Conservation (phyloP, 2,888 invertebrate species). For the Oscheius sp. region DNA sequence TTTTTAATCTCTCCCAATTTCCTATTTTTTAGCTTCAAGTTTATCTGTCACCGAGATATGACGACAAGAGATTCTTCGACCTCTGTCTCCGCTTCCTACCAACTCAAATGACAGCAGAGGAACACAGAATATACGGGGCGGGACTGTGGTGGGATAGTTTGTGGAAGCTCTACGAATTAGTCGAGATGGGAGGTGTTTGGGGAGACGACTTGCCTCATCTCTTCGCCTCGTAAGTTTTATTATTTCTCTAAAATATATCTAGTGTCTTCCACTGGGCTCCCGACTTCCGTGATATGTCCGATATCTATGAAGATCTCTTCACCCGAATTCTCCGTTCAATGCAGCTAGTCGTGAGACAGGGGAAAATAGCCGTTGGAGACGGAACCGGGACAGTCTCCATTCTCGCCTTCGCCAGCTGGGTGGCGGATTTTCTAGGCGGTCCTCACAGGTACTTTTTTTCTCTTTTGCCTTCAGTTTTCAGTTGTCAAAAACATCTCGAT, state of each 20-base stretch:
- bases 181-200: conserved; percentile 49
- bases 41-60: conserved; percentile 27
- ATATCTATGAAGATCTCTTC: conserved; percentile 42
- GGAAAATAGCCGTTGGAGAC: conserved; percentile 35
- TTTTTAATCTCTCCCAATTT: neutral
- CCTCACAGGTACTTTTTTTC: too few species aligned
- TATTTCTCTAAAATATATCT: neutral
- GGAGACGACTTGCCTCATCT: conserved; percentile 32
- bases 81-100: conserved; percentile 19
- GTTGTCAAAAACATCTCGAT: conserved; percentile 38
- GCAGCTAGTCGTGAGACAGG: conserved; percentile 38
- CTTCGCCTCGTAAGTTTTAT: conserved; percentile 32
- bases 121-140: conserved; percentile 34
- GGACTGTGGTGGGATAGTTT: conserved; percentile 40
- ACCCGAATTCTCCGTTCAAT: conserved; percentile 44
- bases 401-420: conserved; percentile 23
- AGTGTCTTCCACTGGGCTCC: conserved; percentile 28
- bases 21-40: conserved; percentile 24
- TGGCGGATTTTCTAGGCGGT: conserved; percentile 25
- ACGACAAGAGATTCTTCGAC: conserved; percentile 24
- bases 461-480: too few species aligned
- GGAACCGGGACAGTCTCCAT: conserved; percentile 18
- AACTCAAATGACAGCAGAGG: conserved; percentile 34
- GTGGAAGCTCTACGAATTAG: conserved; percentile 43
- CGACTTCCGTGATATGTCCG: conserved; percentile 33